These are phyloP conservation scores for Thymallus thymallus DNA, from an alignment of 2,113 vertebrate species.

Conservation along the genomic window DNA sequence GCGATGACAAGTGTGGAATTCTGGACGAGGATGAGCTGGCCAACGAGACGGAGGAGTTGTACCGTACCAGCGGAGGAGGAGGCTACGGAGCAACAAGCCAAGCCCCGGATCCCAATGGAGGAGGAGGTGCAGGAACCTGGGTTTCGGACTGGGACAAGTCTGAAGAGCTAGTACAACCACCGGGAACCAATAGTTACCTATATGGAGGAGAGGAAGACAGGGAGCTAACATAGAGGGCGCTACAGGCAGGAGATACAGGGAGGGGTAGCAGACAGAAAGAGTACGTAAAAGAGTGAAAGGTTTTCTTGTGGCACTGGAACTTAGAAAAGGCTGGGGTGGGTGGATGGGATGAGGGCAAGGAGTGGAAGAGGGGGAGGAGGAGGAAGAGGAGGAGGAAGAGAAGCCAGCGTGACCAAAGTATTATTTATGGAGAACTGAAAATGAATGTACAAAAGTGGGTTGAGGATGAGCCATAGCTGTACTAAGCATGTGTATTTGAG, in stretches of 20 bases:
- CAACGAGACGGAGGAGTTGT: slow-evolving; percentile 93
- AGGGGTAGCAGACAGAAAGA: slow-evolving; percentile 19
- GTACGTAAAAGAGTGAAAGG: slow-evolving; percentile 1
- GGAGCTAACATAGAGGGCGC: slow-evolving; percentile 52
- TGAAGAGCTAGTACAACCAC: slow-evolving; percentile 93
- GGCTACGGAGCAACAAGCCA: slow-evolving; percentile 88
- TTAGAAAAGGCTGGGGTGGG: neutral
- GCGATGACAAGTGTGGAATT: slow-evolving; percentile 96
- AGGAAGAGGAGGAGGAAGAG: too few species aligned
- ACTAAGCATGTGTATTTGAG: slow-evolving; percentile 22
- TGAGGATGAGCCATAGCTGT: neutral
- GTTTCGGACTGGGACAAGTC: slow-evolving; percentile 92
- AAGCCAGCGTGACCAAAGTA: slow-evolving; percentile 30
- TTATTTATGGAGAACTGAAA: slow-evolving; percentile 42
- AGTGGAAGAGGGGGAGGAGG: neutral
- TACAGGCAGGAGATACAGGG: slow-evolving; percentile 16
- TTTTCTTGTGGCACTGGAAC: slow-evolving; percentile 29
- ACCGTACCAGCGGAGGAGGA: slow-evolving; percentile 80
- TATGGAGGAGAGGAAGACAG: slow-evolving; percentile 78
- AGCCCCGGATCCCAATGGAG: slow-evolving; percentile 71
- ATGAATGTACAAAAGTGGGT: slow-evolving; percentile 35
- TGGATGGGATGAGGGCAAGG: neutral
- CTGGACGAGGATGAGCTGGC: slow-evolving; percentile 95
- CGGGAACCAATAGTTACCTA: slow-evolving; percentile 82
- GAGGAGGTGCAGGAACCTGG: slow-evolving; percentile 72